These are phyloP conservation scores for Phyto melanocephala DNA, from an alignment of 2,888 invertebrate species.

Conservation along the genomic window DNA sequence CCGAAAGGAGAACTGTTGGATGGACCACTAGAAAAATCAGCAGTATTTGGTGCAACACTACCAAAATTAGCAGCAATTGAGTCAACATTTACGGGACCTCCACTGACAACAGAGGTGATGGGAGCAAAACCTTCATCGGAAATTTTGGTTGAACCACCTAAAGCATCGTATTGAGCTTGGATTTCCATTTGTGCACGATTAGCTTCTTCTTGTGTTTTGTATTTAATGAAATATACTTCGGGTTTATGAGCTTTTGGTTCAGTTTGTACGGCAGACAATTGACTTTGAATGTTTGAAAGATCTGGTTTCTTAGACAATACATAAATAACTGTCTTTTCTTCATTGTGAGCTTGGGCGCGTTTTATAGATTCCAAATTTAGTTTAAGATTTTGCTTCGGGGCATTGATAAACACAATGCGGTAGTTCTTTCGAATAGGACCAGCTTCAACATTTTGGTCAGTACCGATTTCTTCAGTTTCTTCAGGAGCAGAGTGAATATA, in stretches of 20 bases:
- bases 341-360: conserved; percentile 73
- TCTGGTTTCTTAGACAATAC: conserved; percentile 78
- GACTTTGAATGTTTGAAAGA: conserved; percentile 80
- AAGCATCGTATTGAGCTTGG: conserved; percentile 76
- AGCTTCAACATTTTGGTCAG: conserved; percentile 66
- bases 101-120: conserved; percentile 67
- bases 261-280: conserved; percentile 81
- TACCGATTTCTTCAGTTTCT: conserved; percentile 72
- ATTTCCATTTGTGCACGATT: conserved; percentile 77
- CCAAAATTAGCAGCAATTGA: no score
- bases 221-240: conserved; percentile 79
- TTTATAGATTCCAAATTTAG: conserved; percentile 76
- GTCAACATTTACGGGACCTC: conserved; percentile 69
- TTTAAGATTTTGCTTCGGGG: conserved; percentile 77
- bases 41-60: no score
- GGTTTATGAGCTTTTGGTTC: conserved; percentile 75
- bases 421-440: conserved; percentile 76
- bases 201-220: conserved; percentile 77
- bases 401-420: conserved; percentile 78
- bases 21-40: neutral
- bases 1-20: conserved; percentile 32
- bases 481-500: conserved; percentile 77
- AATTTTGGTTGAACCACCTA: conserved; percentile 76
- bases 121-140: conserved; percentile 77
- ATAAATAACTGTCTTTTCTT: conserved; percentile 79